Base-by-base conservation (phyloP, 2,888 invertebrate genomes). In the Tetheella fluctuosa region DNA sequence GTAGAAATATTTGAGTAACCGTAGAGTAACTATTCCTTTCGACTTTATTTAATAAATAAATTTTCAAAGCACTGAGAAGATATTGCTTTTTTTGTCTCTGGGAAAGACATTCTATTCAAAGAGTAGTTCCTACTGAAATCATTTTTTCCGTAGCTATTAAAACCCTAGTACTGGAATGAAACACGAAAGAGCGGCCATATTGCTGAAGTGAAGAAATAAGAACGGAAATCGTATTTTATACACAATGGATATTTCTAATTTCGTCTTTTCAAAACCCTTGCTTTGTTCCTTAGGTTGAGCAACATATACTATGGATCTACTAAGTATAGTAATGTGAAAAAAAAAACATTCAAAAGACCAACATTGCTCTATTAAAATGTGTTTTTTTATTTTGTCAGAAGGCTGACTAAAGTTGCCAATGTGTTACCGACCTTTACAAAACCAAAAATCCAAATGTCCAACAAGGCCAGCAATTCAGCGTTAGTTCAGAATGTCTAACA, bases 51-150 rank as follows among this genome's bases (percentile, higher is more conserved):
- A 37, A 39, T 13, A 3, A 37, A 37, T 15, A 37, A 2, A n/a
- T 39, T 39, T n/a, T 39, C n/a, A 48, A 48, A 20, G 48, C 20
- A 20, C 20, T 30, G 13, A 20, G 23, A 55, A 37, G 34, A 34
- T 25, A 55, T 15, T 34, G 37, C 23, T 39, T n/a, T 7, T 34
- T 55, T 37, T 55, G 23, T 37, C 20, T 12, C 12, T 37, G 23
- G 23, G 5, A 37, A 55, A 55, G 30, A 55, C 4, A 6, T 39
- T 34, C 28, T 54, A 54, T 23, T 55, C 30, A 55, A 37, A 55
- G 34, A 54, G 5, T 30, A 55, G 4, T 17, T 17, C 54, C 1
- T 10, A 10, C 48, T 48, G 48, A 42, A 42, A 42, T 48, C 10
- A 20, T 15, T 20, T 48, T 48, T 48, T 7, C 48, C 10, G 48